These are phyloP conservation scores for Isurus oxyrinchus DNA, from an alignment of 2,113 vertebrate genomes.

Conservation along the genomic window DNA sequence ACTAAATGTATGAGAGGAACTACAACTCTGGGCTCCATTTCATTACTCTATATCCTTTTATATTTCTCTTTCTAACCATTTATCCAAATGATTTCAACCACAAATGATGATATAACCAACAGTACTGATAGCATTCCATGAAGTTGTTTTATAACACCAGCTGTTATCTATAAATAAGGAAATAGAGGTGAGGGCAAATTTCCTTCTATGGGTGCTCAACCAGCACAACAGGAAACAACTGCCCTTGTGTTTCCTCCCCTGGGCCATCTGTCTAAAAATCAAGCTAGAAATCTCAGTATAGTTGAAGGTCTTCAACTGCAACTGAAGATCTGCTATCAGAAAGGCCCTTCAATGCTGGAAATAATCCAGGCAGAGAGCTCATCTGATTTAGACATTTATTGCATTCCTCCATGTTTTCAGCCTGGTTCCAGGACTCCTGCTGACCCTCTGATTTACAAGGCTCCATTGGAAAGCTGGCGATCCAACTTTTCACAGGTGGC, in stretches of 20 bases:
- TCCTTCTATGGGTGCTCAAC: not conserved
- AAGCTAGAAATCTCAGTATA: not conserved
- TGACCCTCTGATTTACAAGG: not conserved
- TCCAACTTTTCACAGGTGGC: not conserved
- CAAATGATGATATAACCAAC: not conserved
- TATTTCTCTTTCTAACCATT: not conserved
- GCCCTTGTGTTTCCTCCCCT: not conserved
- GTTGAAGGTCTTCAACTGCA: not conserved
- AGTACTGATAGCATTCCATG: not conserved
- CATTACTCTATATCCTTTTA: not conserved
- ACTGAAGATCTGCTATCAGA: not conserved
- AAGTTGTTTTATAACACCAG: not conserved
- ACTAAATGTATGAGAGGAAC: not conserved
- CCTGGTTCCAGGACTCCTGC: too few species aligned
- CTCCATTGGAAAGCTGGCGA: not conserved
- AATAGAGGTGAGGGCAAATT: not conserved
- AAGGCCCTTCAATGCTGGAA: not conserved
- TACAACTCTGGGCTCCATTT: not conserved
- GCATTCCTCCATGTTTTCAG: too few species aligned
- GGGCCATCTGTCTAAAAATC: not conserved
- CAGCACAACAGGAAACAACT: not conserved
- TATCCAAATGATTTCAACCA: not conserved
- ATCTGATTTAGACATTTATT: too few species aligned
- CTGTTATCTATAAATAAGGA: not conserved
- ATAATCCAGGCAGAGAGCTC: not conserved